Percentiles rank a stretch among this genome's conserved stretches.
Evolutionary conservation across 2,113 vertebrate genomes (phyloP).

Genomic region (Dromas ardeola): DNA sequence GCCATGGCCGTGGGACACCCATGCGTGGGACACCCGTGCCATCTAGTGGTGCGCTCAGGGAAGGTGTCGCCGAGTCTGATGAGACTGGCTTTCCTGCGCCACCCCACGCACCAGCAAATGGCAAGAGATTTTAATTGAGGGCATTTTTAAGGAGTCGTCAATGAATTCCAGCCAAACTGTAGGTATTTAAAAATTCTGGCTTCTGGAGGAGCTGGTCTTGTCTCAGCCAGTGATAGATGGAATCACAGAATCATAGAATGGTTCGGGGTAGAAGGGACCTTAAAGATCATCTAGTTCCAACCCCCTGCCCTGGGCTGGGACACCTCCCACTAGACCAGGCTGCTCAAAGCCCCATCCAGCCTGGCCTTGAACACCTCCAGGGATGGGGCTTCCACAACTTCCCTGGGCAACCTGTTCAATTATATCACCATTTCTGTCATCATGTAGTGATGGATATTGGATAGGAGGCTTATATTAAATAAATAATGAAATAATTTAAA

Average conservation of each 20-base stretch:
- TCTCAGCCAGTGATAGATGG: background rate
- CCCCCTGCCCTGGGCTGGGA: too few relatives aligned
- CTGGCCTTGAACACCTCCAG: too few relatives aligned
- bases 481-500: background rate
- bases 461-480: background rate
- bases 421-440: too few relatives aligned
- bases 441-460: accelerated
- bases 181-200: background rate
- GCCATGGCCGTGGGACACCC: background rate
- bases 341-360: too few relatives aligned
- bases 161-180: too few relatives aligned
- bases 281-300: too few relatives aligned
- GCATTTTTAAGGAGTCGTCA: background rate
- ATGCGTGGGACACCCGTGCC: background rate
- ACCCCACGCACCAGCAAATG: accelerated
- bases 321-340: too few relatives aligned
- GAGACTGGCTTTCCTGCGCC: too few relatives aligned
- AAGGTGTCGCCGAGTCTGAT: background rate
- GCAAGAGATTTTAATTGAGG: background rate
- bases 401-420: too few relatives aligned
- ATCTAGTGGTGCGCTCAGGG: background rate
- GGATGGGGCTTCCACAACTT: too few relatives aligned
- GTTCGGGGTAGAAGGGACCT: too few relatives aligned
- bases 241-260: too few relatives aligned
- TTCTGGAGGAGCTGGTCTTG: background rate